phyloP scores from a whole-genome alignment of 2,113 vertebrate genomes.

The Macroglossus sobrinus region DNA sequence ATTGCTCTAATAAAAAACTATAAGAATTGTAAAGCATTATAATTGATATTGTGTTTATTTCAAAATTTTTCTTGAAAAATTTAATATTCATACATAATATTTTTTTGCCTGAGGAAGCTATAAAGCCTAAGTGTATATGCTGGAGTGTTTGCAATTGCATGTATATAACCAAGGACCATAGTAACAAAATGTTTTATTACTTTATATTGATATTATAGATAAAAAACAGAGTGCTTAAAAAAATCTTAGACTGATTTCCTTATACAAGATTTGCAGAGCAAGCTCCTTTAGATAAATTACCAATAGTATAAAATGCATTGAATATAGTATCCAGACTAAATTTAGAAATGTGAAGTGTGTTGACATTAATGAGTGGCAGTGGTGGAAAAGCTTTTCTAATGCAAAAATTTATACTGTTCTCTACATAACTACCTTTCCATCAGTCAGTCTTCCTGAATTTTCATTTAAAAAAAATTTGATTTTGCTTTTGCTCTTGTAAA shows the following conservation, averaged over 20 bases:
- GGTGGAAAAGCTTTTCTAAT: background rate
- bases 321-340: background rate
- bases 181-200: background rate
- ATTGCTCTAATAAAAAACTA: background rate
- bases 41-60: conserved; percentile 40
- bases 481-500: conserved; percentile 66
- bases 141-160: background rate
- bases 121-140: conserved; percentile 25
- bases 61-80: conserved; percentile 59
- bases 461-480: conserved; percentile 61
- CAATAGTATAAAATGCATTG: background rate
- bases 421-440: conserved; percentile 2
- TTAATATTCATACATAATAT: conserved; percentile 49
- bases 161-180: background rate
- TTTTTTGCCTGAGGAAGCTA: conserved; percentile 32
- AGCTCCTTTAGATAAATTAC: background rate
- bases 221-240: background rate
- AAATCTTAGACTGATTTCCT: background rate
- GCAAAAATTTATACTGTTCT: background rate
- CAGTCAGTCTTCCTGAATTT: conserved; percentile 66
- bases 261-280: background rate
- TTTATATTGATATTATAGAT: conserved; percentile 12
- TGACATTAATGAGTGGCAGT: background rate
- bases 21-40: conserved; percentile 22
- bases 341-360: background rate